Percentiles rank a stretch among this genome's conserved stretches.
phyloP scores from a whole-genome alignment of 2,113 vertebrate species.

The Urocynchramus pylzowi region DNA sequence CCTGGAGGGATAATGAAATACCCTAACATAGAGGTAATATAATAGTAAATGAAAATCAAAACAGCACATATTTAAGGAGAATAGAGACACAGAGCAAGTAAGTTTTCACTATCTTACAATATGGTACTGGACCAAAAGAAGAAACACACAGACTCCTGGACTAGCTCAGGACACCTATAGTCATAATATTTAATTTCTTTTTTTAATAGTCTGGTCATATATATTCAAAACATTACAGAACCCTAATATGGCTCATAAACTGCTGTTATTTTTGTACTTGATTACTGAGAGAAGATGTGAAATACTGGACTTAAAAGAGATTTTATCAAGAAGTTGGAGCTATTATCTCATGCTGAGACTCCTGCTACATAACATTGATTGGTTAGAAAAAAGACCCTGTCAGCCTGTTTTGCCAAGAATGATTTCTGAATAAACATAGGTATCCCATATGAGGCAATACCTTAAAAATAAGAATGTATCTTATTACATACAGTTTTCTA shows the following conservation, averaged over 20 bases:
- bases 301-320: background rate
- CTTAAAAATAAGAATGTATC: slow-evolving; percentile 32
- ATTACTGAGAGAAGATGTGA: background rate
- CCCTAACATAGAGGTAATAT: background rate
- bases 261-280: background rate
- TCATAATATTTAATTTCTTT: background rate
- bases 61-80: background rate
- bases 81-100: background rate
- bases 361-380: background rate
- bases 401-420: background rate
- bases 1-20: background rate
- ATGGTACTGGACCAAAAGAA: background rate
- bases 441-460: background rate
- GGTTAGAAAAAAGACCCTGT: background rate
- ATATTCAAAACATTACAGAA: background rate
- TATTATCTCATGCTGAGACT: background rate
- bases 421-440: background rate
- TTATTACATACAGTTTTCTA: background rate
- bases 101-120: background rate
- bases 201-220: background rate
- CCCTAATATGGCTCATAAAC: background rate
- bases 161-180: background rate
- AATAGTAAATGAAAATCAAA: background rate
- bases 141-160: background rate
- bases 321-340: background rate